Evolutionary conservation across 53 echinoderm and acorn worm genomes (phyloP).

Genomic region (Arbacia lixula): DNA sequence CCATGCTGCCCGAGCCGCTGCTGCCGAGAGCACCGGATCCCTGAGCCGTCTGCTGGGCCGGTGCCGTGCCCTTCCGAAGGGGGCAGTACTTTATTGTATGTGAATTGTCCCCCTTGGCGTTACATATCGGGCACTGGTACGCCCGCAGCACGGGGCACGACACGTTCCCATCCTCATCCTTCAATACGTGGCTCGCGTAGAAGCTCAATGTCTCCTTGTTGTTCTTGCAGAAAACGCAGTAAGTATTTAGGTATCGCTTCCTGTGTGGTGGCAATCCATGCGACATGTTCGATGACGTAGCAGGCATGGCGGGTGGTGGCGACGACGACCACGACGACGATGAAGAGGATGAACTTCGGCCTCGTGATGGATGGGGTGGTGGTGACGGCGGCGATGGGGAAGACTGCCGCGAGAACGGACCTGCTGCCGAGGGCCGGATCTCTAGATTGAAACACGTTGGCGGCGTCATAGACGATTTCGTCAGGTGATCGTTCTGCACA

Average conservation of each 20-base stretch:
- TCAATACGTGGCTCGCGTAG: slow-evolving; percentile 34
- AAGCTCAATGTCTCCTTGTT: slow-evolving; percentile 44
- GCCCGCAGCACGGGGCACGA: slow-evolving; percentile 31
- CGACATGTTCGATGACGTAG: no score
- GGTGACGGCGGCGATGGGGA: neutral
- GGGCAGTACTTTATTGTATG: slow-evolving; percentile 55
- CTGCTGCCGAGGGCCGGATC: no score
- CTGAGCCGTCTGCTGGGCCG: no score
- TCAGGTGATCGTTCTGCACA: neutral
- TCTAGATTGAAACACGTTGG: neutral
- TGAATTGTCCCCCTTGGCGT: slow-evolving; percentile 19
- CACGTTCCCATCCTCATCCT: slow-evolving; percentile 23
- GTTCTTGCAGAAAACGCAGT: slow-evolving; percentile 55
- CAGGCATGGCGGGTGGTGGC: no score
- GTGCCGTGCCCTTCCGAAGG: no score
- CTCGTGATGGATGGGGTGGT: no score
- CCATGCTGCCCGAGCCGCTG: no score
- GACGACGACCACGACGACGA: neutral
- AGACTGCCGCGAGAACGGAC: neutral
- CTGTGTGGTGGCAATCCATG: neutral
- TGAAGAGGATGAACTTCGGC: neutral
- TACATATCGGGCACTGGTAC: slow-evolving; percentile 44
- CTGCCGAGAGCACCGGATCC: no score
- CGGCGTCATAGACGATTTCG: neutral
- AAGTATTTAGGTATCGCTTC: slow-evolving; percentile 25